A percentile compares a stretch with the other conserved stretches of the same genome.
Evolutionary conservation across 1,140 invertebrate species (phyloP).

Genomic region (Euschistus heros): DNA sequence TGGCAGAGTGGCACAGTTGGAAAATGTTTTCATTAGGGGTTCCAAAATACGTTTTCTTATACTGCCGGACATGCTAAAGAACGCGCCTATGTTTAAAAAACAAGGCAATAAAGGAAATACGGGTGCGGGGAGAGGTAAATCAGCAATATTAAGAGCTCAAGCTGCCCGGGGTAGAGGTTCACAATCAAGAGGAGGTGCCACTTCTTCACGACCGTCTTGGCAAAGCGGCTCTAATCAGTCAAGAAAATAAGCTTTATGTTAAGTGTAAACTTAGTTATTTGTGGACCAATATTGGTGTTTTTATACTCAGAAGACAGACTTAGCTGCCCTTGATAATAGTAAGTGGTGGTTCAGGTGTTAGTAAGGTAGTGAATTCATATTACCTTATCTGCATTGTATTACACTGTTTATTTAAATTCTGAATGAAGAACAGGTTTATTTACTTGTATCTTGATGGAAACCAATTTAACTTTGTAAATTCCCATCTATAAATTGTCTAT

Average conservation of each 20-base stretch:
- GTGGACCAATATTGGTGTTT: no score
- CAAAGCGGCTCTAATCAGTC: neutral
- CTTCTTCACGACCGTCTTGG: neutral
- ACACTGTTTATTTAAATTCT: no score
- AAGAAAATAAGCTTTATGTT: neutral
- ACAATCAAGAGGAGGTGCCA: neutral
- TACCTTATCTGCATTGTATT: no score
- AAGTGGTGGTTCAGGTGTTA: no score
- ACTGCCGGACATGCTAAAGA: slow-evolving; percentile 98
- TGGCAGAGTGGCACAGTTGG: slow-evolving; percentile 81
- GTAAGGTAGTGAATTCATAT: no score
- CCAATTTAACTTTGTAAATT: neutral
- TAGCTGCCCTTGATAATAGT: no score
- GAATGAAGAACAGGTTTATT: neutral
- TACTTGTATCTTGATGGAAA: neutral
- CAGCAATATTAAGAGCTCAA: slow-evolving; percentile 91
- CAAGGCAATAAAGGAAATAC: slow-evolving; percentile 68
- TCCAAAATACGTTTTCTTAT: slow-evolving; percentile 99
- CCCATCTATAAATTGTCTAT: neutral
- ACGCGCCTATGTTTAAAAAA: slow-evolving; percentile 99
- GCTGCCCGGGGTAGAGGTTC: slow-evolving; percentile 34
- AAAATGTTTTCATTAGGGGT: slow-evolving; percentile 97
- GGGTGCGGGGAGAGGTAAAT: slow-evolving; percentile 67
- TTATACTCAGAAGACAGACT: no score
- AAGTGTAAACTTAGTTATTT: no score